Percentiles rank a stretch among this genome's conserved stretches.
phyloP scores from a whole-genome alignment of 2,113 vertebrate genomes.

The Ciconia stormi region DNA sequence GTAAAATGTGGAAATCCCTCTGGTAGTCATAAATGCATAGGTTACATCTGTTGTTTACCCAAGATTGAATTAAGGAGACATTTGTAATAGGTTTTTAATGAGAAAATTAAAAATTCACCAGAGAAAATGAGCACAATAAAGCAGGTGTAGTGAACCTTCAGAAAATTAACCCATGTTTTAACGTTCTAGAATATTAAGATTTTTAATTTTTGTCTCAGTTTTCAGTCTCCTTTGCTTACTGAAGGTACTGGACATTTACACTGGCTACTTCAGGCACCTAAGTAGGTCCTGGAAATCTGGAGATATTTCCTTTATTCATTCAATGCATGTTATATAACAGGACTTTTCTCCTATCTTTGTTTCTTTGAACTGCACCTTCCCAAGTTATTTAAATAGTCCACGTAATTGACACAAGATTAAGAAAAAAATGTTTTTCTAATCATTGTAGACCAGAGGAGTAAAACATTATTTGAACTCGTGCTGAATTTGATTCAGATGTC shows the following conservation, averaged over 20 bases:
- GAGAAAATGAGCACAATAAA: not conserved
- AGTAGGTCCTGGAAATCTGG: not conserved
- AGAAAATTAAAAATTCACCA: not conserved
- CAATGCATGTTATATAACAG: not conserved
- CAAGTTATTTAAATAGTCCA: not conserved
- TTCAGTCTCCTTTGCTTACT: not conserved
- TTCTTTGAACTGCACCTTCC: not conserved
- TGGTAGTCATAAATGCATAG: not conserved
- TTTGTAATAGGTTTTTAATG: not conserved
- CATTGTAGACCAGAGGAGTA: not conserved
- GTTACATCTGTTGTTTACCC: not conserved
- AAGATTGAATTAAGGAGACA: not conserved
- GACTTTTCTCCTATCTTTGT: not conserved
- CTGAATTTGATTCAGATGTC: not conserved
- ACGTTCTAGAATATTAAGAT: not conserved
- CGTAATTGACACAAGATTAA: not conserved
- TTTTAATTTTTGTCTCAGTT: not conserved
- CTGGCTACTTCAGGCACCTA: not conserved
- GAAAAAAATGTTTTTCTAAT: not conserved
- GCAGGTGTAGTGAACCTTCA: not conserved
- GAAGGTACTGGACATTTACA: not conserved
- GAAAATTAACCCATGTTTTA: not conserved
- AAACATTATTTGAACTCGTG: not conserved
- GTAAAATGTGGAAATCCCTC: not conserved
- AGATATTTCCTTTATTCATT: not conserved